A percentile compares a stretch with the other conserved stretches of the same genome.
Evolutionary conservation across 2,888 invertebrate genomes (phyloP).

Genomic region (Tuberolachnus salignus): DNA sequence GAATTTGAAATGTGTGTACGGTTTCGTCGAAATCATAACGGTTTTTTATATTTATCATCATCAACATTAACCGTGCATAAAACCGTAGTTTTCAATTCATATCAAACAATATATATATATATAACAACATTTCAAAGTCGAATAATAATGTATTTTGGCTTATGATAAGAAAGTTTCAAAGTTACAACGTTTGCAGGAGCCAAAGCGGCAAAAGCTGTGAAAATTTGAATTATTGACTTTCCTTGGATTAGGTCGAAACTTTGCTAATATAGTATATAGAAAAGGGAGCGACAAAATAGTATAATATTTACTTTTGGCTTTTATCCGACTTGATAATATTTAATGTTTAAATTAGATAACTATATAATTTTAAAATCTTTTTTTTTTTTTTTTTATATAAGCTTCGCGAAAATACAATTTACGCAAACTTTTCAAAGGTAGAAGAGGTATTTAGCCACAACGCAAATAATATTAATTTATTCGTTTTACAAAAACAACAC

Average conservation of each 20-base stretch:
- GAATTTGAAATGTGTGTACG: too few species aligned
- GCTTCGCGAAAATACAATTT: constrained; percentile 6
- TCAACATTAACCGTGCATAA: too few species aligned
- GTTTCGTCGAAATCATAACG: too few species aligned
- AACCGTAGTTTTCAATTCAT: too few species aligned
- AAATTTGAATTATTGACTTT: constrained; percentile 42
- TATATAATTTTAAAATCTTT: constrained; percentile 32
- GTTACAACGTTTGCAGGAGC: constrained; percentile 18
- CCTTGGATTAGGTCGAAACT: constrained; percentile 11
- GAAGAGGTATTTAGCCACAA: background rate
- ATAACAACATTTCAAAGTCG: constrained; percentile 12
- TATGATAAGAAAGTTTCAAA: constrained; percentile 23
- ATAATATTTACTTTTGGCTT: constrained; percentile 21
- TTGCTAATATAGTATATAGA: constrained; percentile 22
- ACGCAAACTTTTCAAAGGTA: background rate
- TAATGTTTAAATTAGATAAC: constrained; percentile 32
- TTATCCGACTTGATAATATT: constrained; percentile 14
- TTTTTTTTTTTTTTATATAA: too few species aligned
- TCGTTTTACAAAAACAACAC: background rate
- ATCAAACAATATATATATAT: too few species aligned
- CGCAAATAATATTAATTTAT: background rate
- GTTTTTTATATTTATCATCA: too few species aligned
- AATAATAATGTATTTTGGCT: constrained; percentile 29
- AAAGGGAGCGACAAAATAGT: constrained; percentile 23
- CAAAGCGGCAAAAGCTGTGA: background rate